Base-by-base conservation (phyloP, 2,888 invertebrate species). In the Nomada flava region DNA sequence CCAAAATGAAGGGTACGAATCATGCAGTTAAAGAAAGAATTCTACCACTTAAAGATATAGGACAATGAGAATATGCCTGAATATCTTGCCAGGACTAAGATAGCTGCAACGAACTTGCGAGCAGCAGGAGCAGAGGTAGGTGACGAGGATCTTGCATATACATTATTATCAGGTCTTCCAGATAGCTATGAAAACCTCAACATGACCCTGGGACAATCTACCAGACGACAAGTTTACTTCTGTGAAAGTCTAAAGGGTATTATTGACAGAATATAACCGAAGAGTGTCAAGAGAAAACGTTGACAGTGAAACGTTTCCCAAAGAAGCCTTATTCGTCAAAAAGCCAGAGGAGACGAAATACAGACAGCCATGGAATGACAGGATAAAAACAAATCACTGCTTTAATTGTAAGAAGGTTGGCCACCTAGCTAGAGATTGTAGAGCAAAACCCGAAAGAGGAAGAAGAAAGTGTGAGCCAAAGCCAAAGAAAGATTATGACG, bases 41-140 rank as follows among this genome's bases (percentile, higher is more conserved):
- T 71, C 20, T 70, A 71, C 7, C 64, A 65, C 10, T 10, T 71
- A 2, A 75, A 62, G 5, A 74, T 67, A 67, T 23, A 42, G 50
- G 18, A 52, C 11, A 23, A 67, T 2, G 63, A 70, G 3, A 64
- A 50, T 9, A 63, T 50, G 76, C 18, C 69, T 9, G 3, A 44
- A 10, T 63, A 69, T 15, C 10, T 69, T 2, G 13, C 63, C 4
- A 68, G 69, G 13, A 29, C 15, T 2, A 76, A 69, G 7, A 57
- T 76, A 13, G 36, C 63, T 50, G 47, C 36, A 2, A 59, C 10
- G 0, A 70, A 70, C 26, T 50, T 76, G 7, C 10, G 50, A 36
- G 76, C 57, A 13, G 69, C 70, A 36, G 57, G 63, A 36, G 18
- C 64, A 2, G 64, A 70, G n/a, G 63, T 64, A 18, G 23, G 13